These are phyloP conservation scores for Syngnathus scovelli DNA, from an alignment of 2,113 vertebrate species.

Conservation along the genomic window DNA sequence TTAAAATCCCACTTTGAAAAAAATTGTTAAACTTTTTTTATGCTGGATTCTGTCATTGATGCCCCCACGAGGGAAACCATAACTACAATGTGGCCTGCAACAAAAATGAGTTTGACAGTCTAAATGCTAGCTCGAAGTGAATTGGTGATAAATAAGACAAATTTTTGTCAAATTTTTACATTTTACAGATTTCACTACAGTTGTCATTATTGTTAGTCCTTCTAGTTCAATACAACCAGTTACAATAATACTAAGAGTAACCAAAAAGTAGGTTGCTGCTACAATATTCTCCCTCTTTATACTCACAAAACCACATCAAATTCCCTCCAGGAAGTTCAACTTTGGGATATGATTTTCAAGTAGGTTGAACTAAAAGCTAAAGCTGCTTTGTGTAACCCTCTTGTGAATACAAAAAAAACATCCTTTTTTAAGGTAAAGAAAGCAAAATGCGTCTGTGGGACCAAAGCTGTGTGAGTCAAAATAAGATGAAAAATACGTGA, in stretches of 20 bases:
- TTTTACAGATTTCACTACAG: not conserved
- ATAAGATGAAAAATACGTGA: slow-evolving; percentile 33
- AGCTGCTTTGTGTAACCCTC: slow-evolving; percentile 43
- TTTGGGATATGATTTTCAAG: slow-evolving; percentile 42
- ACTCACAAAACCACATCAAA: slow-evolving; percentile 10
- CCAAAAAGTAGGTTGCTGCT: not conserved
- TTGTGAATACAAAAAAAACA: slow-evolving; percentile 56
- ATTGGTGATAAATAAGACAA: too few species aligned
- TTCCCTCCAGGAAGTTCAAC: slow-evolving; percentile 55
- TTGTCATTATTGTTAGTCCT: not conserved
- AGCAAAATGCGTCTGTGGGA: slow-evolving; percentile 41
- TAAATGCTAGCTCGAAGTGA: too few species aligned
- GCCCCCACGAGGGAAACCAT: too few species aligned
- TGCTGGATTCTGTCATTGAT: too few species aligned
- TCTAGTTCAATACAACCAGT: not conserved
- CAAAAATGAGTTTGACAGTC: too few species aligned
- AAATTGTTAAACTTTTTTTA: too few species aligned
- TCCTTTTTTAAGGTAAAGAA: slow-evolving; percentile 53
- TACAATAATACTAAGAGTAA: slow-evolving; percentile 1
- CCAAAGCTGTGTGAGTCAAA: slow-evolving; percentile 36
- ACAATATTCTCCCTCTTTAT: not conserved
- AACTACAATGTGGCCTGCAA: too few species aligned
- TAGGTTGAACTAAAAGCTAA: slow-evolving; percentile 42
- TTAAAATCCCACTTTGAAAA: too few species aligned
- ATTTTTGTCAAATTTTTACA: not conserved